Conservation (phyloP, 64 coral and sea anemone species). For the Orbicella faveolata region DNA sequence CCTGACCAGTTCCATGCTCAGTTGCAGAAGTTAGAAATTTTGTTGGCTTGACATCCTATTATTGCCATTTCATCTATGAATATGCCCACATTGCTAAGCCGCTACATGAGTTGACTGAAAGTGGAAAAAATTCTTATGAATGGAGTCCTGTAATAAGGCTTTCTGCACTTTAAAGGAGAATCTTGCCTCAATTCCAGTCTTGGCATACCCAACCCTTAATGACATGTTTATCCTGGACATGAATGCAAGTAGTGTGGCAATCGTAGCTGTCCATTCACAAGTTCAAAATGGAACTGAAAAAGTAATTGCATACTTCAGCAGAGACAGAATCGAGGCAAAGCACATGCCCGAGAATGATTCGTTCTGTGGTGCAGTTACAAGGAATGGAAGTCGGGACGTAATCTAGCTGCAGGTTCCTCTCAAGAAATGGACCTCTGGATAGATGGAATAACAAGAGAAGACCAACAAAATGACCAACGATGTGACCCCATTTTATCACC, state of each 20-base stretch:
- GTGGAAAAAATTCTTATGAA: neutral
- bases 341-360: neutral
- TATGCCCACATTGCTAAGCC: too few species aligned
- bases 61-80: too few species aligned
- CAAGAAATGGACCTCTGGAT: too few species aligned
- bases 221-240: too few species aligned
- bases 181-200: too few species aligned
- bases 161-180: too few species aligned
- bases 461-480: neutral
- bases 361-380: conserved; percentile 3
- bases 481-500: neutral
- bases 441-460: neutral
- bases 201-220: too few species aligned
- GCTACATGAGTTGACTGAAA: neutral
- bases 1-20: conserved; percentile 8
- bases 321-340: neutral
- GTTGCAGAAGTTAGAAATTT: conserved; percentile 27
- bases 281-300: neutral
- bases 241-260: conserved; percentile 15
- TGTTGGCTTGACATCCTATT: conserved; percentile 4
- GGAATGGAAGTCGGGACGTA: neutral
- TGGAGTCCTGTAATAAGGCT: too few species aligned
- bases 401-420: too few species aligned
- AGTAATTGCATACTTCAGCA: neutral
- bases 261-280: conserved; percentile 50